Evolutionary conservation across 2,888 invertebrate genomes (phyloP), one percentile per base, ranked within the genome.

Genomic region (Drosophila anceps): DNA sequence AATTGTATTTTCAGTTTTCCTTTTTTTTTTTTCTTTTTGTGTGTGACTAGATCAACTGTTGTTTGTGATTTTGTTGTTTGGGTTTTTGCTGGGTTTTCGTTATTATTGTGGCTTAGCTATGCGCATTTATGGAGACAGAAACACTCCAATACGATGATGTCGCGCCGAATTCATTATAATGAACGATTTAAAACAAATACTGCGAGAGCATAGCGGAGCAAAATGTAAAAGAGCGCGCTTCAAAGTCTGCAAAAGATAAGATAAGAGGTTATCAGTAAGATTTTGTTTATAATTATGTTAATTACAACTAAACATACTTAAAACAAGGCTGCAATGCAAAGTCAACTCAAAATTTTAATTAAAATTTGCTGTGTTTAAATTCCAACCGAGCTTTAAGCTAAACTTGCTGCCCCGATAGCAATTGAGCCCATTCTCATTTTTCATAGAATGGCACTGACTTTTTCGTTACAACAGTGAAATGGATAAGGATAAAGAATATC

Each of bases 81-180:
- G 68, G 65, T 33, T 48, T 15, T 59, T 55, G 31, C 7, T 31
- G 29, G 63, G 46, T 58, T 37, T 63, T 51, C 6, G 48, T 54
- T 43, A 57, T 58, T 37, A 35, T 62, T 60, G 43, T 60, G 60
- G 29, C 41, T 76, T 24, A 24, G 24, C 44, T 24, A 24, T 7
- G 13, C 13, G 44, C 44, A 24, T 24, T 44, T 91, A 93, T 92
- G 93, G 93, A 93, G 93, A 93, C 88, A 93, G 90, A 92, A 93
- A 92, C 77, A 92, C 93, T 92, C 93, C 93, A 90, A 92, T 91
- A 82, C 93, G 93, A 91, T 92, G 92, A 86, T 93, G 92, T 84
- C 91, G 91, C 90, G 92, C 91, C 76, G 92, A 93, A 92, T 92
- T 93, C 93, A 93, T 93, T 91, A 91, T 93, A 88, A 67, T 74